Evolutionary conservation across 2,797 vertebrate genomes (phyloP), one percentile per base, ranked within the genome.

Genomic region (Halcyon chelicuti): DNA sequence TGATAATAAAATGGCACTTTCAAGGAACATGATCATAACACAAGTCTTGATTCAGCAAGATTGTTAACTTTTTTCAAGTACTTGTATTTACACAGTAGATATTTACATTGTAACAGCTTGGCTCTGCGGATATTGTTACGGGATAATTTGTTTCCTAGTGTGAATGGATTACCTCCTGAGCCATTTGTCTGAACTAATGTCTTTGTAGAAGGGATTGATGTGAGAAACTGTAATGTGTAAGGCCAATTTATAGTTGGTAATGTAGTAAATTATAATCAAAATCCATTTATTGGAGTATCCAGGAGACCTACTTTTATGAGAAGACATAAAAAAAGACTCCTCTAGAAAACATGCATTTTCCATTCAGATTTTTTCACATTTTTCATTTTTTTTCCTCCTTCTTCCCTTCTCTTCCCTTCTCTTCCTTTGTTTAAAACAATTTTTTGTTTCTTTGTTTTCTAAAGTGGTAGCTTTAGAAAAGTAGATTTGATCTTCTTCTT

Each of bases 261-360:
- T 90, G 67, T 88, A 94, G 55, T 95, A 84, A 95, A 96, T 96
- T 70, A 86, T 92, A 37, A 88, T 76, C 51, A 57, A 96, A 94
- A 75, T 90, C 79, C 76, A 94, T 95, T 93, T 82, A 86, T 82
- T 94, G 79, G 11, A 7, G 11, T 90, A 60, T 93, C 73, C n/a
- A 81, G 70, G 72, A 93, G 85, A 82, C 47, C 7, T 26, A 40
- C 39, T 46, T 52, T 67, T 35, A 33, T 77, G 28, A 42, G 18
- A 58, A 31, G 31, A 6, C n/a, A 31, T 12, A 55, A 31, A 42
- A 25, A 25, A 23, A 8, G 6, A 21, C 51, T 81, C 10, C 19
- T 29, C 23, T 85, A 73, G 72, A 86, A 88, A 90, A 57, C 33
- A 25, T 19, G 8, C 71, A 35, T 37, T 71, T 93, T 86, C 39